Conservation (phyloP, 2,888 invertebrate species). For the Microctonus brassicae region DNA sequence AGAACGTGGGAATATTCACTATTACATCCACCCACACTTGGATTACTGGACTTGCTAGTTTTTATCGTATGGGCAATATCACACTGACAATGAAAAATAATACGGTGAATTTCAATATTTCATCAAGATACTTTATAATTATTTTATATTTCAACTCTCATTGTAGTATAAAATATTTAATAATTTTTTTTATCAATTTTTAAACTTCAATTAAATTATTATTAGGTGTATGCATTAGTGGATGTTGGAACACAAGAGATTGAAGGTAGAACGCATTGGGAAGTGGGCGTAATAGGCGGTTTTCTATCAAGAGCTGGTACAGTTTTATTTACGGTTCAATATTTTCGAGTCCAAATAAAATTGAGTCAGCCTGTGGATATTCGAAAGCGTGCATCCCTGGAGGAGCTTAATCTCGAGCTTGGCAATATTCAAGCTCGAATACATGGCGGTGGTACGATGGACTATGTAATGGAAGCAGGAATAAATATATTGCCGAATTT, state of each 20-base stretch:
- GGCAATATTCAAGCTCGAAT: constrained; percentile 88
- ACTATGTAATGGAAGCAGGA: constrained; percentile 84
- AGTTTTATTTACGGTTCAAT: constrained; percentile 84
- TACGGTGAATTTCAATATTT: constrained; percentile 69
- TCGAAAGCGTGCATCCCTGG: constrained; percentile 78
- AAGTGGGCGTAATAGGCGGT: constrained; percentile 78
- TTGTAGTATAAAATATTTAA: constrained; percentile 1
- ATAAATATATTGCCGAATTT: constrained; percentile 88
- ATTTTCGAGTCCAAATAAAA: constrained; percentile 78
- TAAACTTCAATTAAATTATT: neutral
- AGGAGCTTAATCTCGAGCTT: constrained; percentile 82
- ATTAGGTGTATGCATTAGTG: constrained; percentile 73
- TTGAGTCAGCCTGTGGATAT: constrained; percentile 85
- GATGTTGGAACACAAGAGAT: constrained; percentile 86
- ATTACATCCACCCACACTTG: constrained; percentile 81
- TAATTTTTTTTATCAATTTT: neutral
- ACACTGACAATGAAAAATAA: constrained; percentile 81
- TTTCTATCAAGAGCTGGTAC: constrained; percentile 80
- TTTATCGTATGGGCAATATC: constrained; percentile 86
- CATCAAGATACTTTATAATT: no score
- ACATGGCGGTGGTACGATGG: constrained; percentile 88
- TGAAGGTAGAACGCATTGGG: constrained; percentile 84
- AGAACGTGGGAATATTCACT: constrained; percentile 78
- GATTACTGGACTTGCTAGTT: constrained; percentile 83
- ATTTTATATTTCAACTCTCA: no score